Percentiles rank a stretch among this genome's conserved stretches.
Conservation (phyloP, 2,797 vertebrate species). For the Poecile montanus region DNA sequence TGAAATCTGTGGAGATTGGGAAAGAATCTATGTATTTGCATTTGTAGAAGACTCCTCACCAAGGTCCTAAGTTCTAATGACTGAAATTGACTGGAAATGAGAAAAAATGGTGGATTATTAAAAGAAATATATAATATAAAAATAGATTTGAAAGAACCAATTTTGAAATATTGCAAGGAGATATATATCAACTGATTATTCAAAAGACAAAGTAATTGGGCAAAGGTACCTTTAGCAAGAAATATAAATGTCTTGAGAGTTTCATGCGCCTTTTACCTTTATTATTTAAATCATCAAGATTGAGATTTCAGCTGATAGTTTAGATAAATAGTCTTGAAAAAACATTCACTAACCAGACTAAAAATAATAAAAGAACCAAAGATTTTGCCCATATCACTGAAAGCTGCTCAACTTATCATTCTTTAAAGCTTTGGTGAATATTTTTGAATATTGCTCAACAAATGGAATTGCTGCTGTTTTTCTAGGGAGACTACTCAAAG, state of each 20-base stretch:
- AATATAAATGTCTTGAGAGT: not conserved
- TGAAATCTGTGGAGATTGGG: not conserved
- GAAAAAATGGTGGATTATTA: not conserved
- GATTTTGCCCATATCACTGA: not conserved
- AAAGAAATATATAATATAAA: not conserved
- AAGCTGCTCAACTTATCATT: not conserved
- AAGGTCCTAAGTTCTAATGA: not conserved
- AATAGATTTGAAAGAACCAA: not conserved
- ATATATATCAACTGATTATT: not conserved
- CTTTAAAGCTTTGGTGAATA: not conserved
- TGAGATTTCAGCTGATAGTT: not conserved
- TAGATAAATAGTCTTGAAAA: not conserved
- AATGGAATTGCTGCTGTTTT: not conserved
- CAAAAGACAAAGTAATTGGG: not conserved
- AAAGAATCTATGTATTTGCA: not conserved
- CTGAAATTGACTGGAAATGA: not conserved
- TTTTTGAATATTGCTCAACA: not conserved
- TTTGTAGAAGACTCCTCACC: not conserved
- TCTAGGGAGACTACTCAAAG: not conserved
- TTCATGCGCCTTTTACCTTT: not conserved
- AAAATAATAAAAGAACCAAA: not conserved
- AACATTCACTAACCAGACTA: not conserved
- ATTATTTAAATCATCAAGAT: not conserved
- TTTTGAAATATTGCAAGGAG: not conserved
- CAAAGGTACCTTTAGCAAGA: not conserved